phyloP scores from a whole-genome alignment of 64 coral and sea anemone species.

The Porites lutea region DNA sequence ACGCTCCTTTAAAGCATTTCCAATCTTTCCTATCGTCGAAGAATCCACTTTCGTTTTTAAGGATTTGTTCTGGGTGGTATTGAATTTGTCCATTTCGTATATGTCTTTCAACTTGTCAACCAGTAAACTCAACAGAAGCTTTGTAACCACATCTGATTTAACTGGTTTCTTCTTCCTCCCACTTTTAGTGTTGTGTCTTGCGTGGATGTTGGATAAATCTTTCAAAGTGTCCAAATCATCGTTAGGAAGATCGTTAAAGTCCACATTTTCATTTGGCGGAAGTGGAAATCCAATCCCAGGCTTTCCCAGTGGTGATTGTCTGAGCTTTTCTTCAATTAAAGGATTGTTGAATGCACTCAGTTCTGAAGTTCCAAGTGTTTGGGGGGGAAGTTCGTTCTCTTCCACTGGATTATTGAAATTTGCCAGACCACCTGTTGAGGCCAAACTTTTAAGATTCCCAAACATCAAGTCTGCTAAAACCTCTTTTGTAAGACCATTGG shows the following conservation, averaged over 20 bases:
- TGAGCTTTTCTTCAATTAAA: neutral
- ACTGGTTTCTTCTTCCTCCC: neutral
- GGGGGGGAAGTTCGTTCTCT: neutral
- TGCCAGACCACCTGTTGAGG: neutral
- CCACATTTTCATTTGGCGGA: constrained; percentile 24
- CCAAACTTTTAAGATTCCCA: constrained; percentile 63
- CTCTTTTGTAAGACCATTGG: constrained; percentile 60
- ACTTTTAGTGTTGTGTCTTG: constrained; percentile 7
- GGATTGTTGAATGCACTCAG: constrained; percentile 10
- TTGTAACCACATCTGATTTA: constrained; percentile 40
- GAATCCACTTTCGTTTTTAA: constrained; percentile 32
- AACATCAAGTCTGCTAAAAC: constrained; percentile 69
- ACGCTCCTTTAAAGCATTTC: constrained; percentile 17
- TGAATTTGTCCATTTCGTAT: constrained; percentile 88
- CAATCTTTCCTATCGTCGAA: constrained; percentile 66
- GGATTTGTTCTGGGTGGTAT: constrained; percentile 29
- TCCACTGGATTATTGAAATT: neutral
- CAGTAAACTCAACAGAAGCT: constrained; percentile 77
- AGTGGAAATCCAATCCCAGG: constrained; percentile 1
- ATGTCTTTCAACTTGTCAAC: constrained; percentile 96
- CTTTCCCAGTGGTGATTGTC: neutral
- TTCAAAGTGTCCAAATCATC: constrained; percentile 13
- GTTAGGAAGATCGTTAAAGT: neutral
- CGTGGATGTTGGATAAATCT: neutral
- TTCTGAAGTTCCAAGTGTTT: neutral